Percentiles rank a stretch among this genome's conserved stretches.
Conservation (phyloP, 1,140 invertebrate genomes). For the Bathynomus jamesi region DNA sequence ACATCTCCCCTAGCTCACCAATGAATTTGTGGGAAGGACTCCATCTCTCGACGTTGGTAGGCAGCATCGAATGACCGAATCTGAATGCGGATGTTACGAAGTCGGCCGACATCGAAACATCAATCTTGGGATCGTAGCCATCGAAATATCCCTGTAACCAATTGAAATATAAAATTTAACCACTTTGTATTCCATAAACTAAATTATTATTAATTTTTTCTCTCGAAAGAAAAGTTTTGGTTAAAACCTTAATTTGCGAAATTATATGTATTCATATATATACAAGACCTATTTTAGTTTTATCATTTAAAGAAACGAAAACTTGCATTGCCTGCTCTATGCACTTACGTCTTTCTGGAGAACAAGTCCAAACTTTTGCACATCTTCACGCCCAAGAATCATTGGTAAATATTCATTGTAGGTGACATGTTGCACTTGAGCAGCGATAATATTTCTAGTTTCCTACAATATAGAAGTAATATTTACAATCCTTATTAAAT, state of each 20-base stretch:
- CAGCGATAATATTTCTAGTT: conserved; percentile 76
- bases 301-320: not conserved
- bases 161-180: not conserved
- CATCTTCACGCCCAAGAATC: conserved; percentile 82
- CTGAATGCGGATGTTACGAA: conserved; percentile 49
- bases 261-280: too few species aligned
- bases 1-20: conserved; percentile 39
- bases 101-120: conserved; percentile 43
- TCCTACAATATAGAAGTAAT: conserved; percentile 51
- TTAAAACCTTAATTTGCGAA: not conserved
- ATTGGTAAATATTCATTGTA: conserved; percentile 93
- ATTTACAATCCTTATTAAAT: not conserved
- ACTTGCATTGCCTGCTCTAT: not conserved
- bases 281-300: not conserved
- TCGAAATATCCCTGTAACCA: conserved; percentile 56
- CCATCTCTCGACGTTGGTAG: conserved; percentile 53
- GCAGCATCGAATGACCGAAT: conserved; percentile 50
- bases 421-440: conserved; percentile 85
- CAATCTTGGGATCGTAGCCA: conserved; percentile 63
- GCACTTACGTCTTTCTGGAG: conserved; percentile 54
- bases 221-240: not conserved
- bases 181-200: not conserved
- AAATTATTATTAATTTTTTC: not conserved
- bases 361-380: conserved; percentile 80
- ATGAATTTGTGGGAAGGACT: conserved; percentile 83